Conservation (phyloP, 2,113 vertebrate genomes). For the Mesocricetus auratus region DNA sequence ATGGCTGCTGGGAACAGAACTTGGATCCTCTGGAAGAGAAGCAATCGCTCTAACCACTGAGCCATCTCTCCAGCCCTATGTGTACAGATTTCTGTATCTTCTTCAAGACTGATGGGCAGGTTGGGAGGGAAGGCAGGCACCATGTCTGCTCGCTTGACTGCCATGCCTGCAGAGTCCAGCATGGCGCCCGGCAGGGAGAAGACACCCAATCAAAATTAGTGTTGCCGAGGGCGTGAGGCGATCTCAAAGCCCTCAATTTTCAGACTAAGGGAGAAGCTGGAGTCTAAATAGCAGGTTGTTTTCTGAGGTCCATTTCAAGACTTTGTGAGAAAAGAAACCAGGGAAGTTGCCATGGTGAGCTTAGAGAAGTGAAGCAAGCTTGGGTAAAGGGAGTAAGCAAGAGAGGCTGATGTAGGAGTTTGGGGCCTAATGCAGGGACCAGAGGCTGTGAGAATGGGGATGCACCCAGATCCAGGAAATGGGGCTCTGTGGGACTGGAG, state of each 20-base stretch:
- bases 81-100: background rate
- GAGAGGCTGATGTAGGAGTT: background rate
- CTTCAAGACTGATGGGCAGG: background rate
- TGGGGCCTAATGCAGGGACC: too few species aligned
- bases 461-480: too few species aligned
- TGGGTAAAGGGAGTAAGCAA: background rate
- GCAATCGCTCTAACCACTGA: background rate
- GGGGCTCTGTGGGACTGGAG: background rate
- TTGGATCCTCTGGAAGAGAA: background rate
- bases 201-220: background rate
- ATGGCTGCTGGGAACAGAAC: background rate
- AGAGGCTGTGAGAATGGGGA: background rate
- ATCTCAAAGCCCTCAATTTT: background rate
- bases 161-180: background rate
- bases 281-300: background rate
- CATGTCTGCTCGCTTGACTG: background rate
- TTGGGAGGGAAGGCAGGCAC: background rate
- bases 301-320: background rate
- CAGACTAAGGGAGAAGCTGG: background rate
- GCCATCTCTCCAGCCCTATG: background rate
- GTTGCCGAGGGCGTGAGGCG: background rate
- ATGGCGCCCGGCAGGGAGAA: background rate
- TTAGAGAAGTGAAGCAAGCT: background rate
- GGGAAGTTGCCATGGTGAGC: background rate
- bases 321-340: background rate